Evolutionary conservation across 2,113 vertebrate species (phyloP), one percentile per base, ranked within the genome.

Genomic region (Gopherus flavomarginatus): DNA sequence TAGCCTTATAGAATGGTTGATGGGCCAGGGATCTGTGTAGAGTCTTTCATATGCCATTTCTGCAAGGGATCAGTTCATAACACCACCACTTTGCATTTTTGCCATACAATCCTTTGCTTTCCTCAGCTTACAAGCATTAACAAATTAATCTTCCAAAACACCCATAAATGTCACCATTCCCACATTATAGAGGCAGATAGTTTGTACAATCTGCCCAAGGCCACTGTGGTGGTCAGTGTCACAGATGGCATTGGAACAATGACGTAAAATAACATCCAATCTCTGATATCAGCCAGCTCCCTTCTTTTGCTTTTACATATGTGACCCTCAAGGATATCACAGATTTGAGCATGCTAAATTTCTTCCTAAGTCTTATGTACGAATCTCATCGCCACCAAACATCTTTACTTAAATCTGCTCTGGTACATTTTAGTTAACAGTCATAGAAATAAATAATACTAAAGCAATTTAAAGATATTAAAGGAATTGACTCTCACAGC

Each of bases 241-340:
- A 89, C 90, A 85, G 88, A 62, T 6, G 53, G 16, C 62, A 69
- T 14, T 69, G 31, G 62, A 69, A 14, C 31, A n/a, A 35, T 69
- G 62, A 17, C n/a, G 62, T n/a, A 96, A 89, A 92, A 86, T 14
- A 84, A 42, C 5, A 88, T 57, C 11, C 81, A 81, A 4, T 89
- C 11, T 84, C 54, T 69, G 86, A 91, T 80, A 85, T 94, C 38
- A 96, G 84, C 90, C 87, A 59, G 75, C 87, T 83, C 65, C 90
- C 78, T 19, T 69, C 35, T 53, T 50, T 6, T 86, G 90, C 38
- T 54, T 91, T 91, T 93, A 90, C 82, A 79, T 53, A 35, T 78
- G 50, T 81, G 26, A 31, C 57, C 26, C 85, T 42, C 88, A 92
- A 94, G 96, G 94, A 91, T 83, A 87, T 22, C 78, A 38, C 0